Base-by-base conservation (phyloP, 2,888 invertebrate genomes). In the Agrotis exclamationis region DNA sequence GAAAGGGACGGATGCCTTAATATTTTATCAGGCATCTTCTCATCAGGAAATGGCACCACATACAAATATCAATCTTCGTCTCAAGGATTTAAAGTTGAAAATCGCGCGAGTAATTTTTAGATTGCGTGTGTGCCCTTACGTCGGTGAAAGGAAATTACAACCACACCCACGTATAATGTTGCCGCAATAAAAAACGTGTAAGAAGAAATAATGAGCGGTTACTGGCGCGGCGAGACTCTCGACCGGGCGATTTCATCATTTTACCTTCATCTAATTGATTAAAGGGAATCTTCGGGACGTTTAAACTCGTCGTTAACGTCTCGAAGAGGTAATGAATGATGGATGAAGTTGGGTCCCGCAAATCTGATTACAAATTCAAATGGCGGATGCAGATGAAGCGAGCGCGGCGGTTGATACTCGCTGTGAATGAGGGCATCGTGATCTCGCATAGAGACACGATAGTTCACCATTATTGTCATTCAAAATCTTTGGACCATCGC, bases 101-200 rank as follows among this genome's bases (percentile, higher is more conserved):
- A 85, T 91, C 20, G 74, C 53, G 74, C 85, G 88, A 70, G 71
- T 63, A 63, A 74, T 77, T 77, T 76, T 70, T 56, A 82, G 89
- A 95, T 94, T 93, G 95, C 96, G 95, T 96, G 96, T 96, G 96
- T 96, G 96, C 96, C 96, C 96, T 96, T 95, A 95, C 95, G 93
- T 96, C 95, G 94, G 96, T 96, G 96, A 96, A 96, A 96, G 96
- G 96, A 96, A 96, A 96, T 95, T 96, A 96, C 96, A 96, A 96
- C 96, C 96, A 96, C 96, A 96, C 96, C 96, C 96, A 96, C 96
- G 96, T 95, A 95, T 95, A 95, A 95, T 95, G 95, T 95, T 95
- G 95, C 95, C 90, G 93, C 94, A 95, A 95, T 95, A 96, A 96
- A 96, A 96, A 96, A 96, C 93, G 95, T 95, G 96, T 94, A 95